These are phyloP conservation scores for Basileuterus tristriatus DNA, from an alignment of 2,797 vertebrate genomes.

Conservation along the genomic window DNA sequence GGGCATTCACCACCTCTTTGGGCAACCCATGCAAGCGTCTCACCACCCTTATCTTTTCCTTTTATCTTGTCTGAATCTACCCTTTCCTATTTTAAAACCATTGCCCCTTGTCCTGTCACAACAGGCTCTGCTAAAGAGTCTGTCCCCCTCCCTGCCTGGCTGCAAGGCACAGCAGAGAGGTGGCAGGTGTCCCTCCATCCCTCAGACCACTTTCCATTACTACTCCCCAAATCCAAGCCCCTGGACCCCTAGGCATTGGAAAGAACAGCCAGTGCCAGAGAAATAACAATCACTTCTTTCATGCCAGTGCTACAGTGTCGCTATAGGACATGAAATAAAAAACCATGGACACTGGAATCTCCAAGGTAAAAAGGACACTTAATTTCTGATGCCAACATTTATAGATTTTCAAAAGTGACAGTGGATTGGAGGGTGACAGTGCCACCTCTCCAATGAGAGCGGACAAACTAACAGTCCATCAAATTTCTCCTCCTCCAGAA, in stretches of 20 bases:
- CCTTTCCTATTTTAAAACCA: not conserved
- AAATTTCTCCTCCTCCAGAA: no score
- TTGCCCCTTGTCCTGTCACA: not conserved
- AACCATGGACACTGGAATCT: no score
- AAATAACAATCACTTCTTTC: not conserved
- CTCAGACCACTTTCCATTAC: not conserved
- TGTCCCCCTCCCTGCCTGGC: not conserved
- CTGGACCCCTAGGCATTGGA: not conserved
- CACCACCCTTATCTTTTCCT: not conserved
- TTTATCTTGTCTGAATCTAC: not conserved
- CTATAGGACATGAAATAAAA: no score
- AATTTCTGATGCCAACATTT: no score
- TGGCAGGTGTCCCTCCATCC: not conserved
- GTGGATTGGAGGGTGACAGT: no score
- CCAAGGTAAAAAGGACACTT: no score
- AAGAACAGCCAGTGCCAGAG: not conserved
- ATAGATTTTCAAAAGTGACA: no score
- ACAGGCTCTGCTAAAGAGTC: not conserved
- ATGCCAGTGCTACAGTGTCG: not conserved
- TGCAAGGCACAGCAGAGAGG: not conserved
- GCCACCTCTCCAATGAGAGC: no score
- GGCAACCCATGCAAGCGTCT: not conserved
- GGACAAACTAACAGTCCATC: no score
- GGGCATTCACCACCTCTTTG: not conserved
- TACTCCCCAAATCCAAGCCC: not conserved